Conservation (phyloP, 1,140 invertebrate genomes). For the Rhyacophila brunnea region DNA sequence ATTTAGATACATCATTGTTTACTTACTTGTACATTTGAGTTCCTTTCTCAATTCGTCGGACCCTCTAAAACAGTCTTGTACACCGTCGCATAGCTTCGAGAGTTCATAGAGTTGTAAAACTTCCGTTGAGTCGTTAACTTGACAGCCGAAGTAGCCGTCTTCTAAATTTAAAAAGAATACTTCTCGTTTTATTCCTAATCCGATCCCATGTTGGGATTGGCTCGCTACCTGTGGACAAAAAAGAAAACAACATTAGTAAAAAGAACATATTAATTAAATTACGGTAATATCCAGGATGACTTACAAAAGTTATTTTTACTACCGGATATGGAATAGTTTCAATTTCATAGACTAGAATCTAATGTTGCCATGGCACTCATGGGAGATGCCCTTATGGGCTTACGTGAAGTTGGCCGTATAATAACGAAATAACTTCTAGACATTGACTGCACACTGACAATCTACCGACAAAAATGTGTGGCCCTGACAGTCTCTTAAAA, state of each 20-base stretch:
- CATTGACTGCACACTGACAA: no score
- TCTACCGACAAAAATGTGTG: no score
- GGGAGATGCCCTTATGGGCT: no score
- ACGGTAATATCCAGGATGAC: no score
- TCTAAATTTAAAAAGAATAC: constrained; percentile 95
- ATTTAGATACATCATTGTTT: no score
- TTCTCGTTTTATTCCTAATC: constrained; percentile 81
- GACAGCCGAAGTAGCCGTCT: constrained; percentile 95
- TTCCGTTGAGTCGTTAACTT: constrained; percentile 93
- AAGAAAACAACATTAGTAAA: constrained; percentile 13
- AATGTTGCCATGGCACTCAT: no score
- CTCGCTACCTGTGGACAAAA: constrained; percentile 65
- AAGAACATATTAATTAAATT: not conserved
- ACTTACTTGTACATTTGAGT: constrained; percentile 91
- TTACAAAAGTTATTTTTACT: no score
- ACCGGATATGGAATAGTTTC: no score
- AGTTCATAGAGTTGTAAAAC: constrained; percentile 92
- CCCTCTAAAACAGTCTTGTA: constrained; percentile 84
- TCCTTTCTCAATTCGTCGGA: constrained; percentile 86
- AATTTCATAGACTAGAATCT: no score
- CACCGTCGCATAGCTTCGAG: constrained; percentile 89
- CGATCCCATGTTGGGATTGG: constrained; percentile 71
- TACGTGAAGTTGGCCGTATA: no score
- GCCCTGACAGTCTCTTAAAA: no score
- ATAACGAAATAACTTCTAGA: no score